Conservation (phyloP, 2,797 vertebrate genomes). For the Pantherophis alleghaniensis region DNA sequence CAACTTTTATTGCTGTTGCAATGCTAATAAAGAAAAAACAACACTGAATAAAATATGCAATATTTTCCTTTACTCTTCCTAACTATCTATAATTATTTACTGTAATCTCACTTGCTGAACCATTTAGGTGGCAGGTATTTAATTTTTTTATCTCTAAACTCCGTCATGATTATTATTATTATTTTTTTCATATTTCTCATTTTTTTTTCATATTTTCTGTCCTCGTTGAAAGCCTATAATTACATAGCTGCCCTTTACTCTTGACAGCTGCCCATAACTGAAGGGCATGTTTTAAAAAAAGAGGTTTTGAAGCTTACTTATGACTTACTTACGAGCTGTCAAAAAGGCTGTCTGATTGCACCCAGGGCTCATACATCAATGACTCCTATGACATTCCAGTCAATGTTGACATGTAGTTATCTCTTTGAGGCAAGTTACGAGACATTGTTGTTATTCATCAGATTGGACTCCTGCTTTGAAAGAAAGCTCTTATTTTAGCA, state of each 20-base stretch:
- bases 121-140: not conserved
- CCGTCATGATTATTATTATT: not conserved
- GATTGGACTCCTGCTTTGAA: constrained; percentile 35
- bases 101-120: not conserved
- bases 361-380: constrained; percentile 18
- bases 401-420: constrained; percentile 38
- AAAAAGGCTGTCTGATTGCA: constrained; percentile 27
- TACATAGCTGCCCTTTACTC: not conserved
- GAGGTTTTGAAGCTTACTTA: constrained; percentile 4
- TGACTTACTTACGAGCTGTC: constrained; percentile 42
- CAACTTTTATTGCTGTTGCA: not conserved
- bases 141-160: not conserved
- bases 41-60: not conserved
- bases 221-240: constrained; percentile 14
- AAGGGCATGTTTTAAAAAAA: not conserved
- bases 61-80: not conserved
- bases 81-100: not conserved
- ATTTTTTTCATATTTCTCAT: no score
- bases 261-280: constrained; percentile 25
- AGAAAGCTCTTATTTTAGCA: not conserved
- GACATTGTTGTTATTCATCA: constrained; percentile 41
- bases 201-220: not conserved
- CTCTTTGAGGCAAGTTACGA: constrained; percentile 40
- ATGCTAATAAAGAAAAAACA: not conserved
- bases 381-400: constrained; percentile 19